Evolutionary conservation across 1,140 invertebrate genomes (phyloP).

Genomic region (Argopecten irradians): DNA sequence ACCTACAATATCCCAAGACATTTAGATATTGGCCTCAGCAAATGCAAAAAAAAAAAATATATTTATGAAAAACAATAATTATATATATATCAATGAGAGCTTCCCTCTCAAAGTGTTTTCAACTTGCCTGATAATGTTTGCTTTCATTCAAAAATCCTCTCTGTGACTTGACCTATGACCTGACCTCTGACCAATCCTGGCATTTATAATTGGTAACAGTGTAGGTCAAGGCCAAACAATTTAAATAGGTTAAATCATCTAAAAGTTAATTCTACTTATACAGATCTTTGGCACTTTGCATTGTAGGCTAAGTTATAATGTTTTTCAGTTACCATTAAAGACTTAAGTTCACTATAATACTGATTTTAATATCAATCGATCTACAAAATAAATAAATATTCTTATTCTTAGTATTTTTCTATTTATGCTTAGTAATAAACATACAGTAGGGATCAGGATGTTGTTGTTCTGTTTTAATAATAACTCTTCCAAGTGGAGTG

Average conservation of each 20-base stretch:
- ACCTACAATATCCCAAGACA: constrained; percentile 65
- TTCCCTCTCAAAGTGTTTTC: not conserved
- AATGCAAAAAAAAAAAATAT: constrained; percentile 24
- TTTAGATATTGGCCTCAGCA: constrained; percentile 36
- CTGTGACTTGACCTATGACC: not conserved
- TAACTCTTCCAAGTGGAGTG: not conserved
- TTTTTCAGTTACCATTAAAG: not conserved
- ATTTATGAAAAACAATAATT: constrained; percentile 18
- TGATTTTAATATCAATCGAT: not conserved
- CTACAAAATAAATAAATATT: not conserved
- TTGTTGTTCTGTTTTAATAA: not conserved
- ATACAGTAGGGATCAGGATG: not conserved
- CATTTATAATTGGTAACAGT: constrained; percentile 24
- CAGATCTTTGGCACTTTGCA: not conserved
- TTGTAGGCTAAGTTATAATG: not conserved
- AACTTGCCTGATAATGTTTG: not conserved
- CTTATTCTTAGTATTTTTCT: not conserved
- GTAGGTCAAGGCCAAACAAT: not conserved
- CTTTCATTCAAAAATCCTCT: not conserved
- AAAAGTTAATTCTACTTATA: constrained; percentile 15
- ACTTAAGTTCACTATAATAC: not conserved
- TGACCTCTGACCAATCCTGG: not conserved
- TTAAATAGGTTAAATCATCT: not conserved
- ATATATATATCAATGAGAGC: constrained; percentile 26
- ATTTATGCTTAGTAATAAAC: not conserved